Evolutionary conservation across 2,113 vertebrate genomes (phyloP).

Genomic region (Brachypodius melanocephalos): DNA sequence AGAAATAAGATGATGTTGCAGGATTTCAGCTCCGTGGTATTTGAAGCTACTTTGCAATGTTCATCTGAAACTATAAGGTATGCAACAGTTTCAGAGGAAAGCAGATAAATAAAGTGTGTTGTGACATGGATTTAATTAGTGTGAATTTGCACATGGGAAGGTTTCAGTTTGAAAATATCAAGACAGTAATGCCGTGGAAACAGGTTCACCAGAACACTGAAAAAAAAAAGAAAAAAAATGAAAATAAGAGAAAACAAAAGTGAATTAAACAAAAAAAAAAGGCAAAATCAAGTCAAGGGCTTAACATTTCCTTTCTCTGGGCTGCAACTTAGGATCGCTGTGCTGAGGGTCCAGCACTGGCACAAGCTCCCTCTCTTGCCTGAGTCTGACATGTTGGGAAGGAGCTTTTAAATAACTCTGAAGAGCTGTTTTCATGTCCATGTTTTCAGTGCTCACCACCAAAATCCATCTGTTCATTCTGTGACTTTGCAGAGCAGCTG

Average conservation of each 20-base stretch:
- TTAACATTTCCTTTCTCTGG: not conserved
- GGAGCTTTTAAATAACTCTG: not conserved
- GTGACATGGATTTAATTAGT: not conserved
- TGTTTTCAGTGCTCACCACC: not conserved
- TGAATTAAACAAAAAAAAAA: not conserved
- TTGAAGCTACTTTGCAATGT: not conserved
- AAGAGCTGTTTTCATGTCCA: not conserved
- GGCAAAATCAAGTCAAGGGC: accelerated
- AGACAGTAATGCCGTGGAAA: not conserved
- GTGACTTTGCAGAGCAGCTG: not conserved
- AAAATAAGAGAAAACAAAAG: not conserved
- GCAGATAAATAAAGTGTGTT: not conserved
- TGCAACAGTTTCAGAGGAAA: not conserved
- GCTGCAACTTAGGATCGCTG: not conserved
- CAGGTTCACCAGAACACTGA: not conserved
- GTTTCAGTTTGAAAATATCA: not conserved
- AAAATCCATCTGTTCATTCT: not conserved
- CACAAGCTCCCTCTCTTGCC: not conserved
- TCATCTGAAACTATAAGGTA: not conserved
- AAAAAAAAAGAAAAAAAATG: not conserved
- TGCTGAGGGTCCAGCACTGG: not conserved
- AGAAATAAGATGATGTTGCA: not conserved
- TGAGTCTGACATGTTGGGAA: not conserved
- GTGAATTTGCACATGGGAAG: not conserved
- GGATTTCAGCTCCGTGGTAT: not conserved